Percentiles rank a stretch among this genome's conserved stretches.
Evolutionary conservation across 1,140 invertebrate species (phyloP).

Genomic region (Aphelenchoides besseyi): DNA sequence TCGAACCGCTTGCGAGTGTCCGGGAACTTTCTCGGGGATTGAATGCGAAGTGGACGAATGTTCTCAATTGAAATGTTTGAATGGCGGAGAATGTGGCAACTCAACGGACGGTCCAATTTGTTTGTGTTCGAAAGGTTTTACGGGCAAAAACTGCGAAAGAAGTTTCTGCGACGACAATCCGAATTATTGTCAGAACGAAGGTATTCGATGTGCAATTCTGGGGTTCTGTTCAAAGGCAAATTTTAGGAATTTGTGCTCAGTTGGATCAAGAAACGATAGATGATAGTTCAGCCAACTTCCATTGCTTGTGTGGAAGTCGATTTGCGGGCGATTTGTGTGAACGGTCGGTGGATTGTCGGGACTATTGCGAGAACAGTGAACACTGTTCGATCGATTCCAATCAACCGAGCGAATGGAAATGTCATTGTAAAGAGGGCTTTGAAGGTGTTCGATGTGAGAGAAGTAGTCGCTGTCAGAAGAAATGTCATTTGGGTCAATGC

Average conservation of each 20-base stretch:
- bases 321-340: slow-evolving; percentile 1
- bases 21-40: not conserved
- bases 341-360: not conserved
- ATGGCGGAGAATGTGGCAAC: not conserved
- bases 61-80: not conserved
- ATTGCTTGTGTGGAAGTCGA: not conserved
- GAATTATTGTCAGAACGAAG: not conserved
- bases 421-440: not conserved
- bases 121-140: not conserved
- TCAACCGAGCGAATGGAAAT: not conserved
- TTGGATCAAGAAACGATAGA: not conserved
- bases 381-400: not conserved
- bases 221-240: not conserved
- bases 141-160: not conserved
- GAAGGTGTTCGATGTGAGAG: not conserved
- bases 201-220: not conserved
- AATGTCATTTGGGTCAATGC: not conserved
- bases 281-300: not conserved
- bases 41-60: not conserved
- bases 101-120: not conserved
- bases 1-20: not conserved
- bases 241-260: slow-evolving; percentile 7
- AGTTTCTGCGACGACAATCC: not conserved
- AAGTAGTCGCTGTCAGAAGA: not conserved
- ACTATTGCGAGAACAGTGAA: not conserved